phyloP scores from a whole-genome alignment of 1,140 invertebrate species.

The Drosophila prosaltans region DNA sequence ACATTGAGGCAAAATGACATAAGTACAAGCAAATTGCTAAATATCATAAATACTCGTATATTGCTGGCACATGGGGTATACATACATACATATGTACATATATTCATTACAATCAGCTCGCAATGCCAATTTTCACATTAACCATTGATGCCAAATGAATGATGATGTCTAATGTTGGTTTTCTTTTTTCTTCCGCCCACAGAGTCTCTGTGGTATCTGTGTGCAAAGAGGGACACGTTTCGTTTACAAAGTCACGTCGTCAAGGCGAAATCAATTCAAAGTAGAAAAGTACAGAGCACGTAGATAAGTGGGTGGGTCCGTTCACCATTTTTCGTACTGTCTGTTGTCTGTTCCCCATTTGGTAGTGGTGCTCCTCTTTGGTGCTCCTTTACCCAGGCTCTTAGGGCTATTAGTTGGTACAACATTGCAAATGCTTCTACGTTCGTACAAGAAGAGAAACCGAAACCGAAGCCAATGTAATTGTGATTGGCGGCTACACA shows the following conservation, averaged over 20 bases:
- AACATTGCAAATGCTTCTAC: slow-evolving; percentile 46
- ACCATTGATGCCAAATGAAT: slow-evolving; percentile 75
- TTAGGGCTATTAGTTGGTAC: slow-evolving; percentile 23
- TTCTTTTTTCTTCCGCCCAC: background rate
- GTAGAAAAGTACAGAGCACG: slow-evolving; percentile 59
- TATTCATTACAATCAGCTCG: slow-evolving; percentile 71
- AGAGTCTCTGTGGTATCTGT: background rate
- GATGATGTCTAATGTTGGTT: slow-evolving; percentile 45
- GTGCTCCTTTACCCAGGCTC: background rate
- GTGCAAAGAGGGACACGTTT: background rate
- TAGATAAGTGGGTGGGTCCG: slow-evolving; percentile 39
- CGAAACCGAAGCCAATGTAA: slow-evolving; percentile 47
- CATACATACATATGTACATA: slow-evolving; percentile 42
- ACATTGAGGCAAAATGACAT: slow-evolving; percentile 32
- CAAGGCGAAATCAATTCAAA: slow-evolving; percentile 58
- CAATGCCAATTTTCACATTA: slow-evolving; percentile 73
- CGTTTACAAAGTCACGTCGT: slow-evolving; percentile 38
- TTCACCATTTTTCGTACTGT: background rate
- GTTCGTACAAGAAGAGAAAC: background rate
- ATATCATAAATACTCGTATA: slow-evolving; percentile 59
- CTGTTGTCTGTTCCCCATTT: no score
- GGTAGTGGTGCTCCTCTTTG: no score
- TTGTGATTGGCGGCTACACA: slow-evolving; percentile 74
- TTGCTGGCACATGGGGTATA: slow-evolving; percentile 42
- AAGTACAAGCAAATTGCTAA: slow-evolving; percentile 59